Evolutionary conservation across 1,140 invertebrate genomes (phyloP).

Genomic region (Drosophila sucinea): DNA sequence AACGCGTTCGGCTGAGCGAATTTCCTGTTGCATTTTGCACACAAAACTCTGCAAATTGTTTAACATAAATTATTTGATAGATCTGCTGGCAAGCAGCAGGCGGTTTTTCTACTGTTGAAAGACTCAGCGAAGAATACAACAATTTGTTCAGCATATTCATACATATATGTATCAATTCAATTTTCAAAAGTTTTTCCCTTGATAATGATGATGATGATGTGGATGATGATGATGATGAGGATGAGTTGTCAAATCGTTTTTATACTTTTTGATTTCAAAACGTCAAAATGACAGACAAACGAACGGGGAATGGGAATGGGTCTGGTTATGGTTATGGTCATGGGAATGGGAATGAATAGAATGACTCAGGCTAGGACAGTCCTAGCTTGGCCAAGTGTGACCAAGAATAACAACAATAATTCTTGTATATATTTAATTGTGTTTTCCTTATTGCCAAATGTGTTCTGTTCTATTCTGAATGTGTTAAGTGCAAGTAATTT

Average conservation of each 20-base stretch:
- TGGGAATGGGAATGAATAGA: not conserved
- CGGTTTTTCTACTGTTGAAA: constrained; percentile 29
- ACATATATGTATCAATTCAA: not conserved
- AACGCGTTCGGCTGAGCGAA: constrained; percentile 76
- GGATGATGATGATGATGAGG: not conserved
- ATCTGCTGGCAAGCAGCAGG: constrained; percentile 47
- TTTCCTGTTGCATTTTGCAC: constrained; percentile 59
- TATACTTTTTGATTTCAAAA: constrained; percentile 2
- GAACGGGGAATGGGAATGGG: not conserved
- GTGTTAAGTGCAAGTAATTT: constrained; percentile 19
- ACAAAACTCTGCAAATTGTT: constrained; percentile 48
- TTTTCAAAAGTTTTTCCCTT: constrained; percentile 1
- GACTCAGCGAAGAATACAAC: not conserved
- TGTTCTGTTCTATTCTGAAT: not conserved
- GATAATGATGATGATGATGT: not conserved
- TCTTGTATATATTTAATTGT: not conserved
- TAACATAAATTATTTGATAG: constrained; percentile 65
- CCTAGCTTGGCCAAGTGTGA: not conserved
- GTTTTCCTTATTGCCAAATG: not conserved
- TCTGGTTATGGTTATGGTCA: not conserved
- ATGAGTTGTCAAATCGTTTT: not conserved
- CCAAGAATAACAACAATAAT: no score
- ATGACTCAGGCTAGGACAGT: not conserved
- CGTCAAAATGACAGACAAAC: constrained; percentile 4
- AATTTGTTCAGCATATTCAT: not conserved